Base-by-base conservation (phyloP, 2,888 invertebrate species). In the Tetrapedia diversipes region DNA sequence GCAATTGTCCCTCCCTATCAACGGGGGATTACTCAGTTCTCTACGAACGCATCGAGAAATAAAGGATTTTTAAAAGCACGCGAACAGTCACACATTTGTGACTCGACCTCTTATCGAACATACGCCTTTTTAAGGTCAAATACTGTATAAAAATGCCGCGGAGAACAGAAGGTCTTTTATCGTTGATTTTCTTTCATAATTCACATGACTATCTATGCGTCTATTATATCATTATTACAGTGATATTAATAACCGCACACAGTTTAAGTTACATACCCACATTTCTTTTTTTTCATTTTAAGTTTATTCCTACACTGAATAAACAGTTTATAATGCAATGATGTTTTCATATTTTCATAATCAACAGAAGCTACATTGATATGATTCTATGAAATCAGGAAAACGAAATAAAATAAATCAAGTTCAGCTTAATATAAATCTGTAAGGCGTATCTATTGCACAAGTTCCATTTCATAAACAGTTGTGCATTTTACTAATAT, bases 1-100 rank as follows among this genome's bases (percentile, higher is more conserved):
- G 63, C n/a, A 51, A 64, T 64, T 51, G 64, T 29, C 54, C 14
- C 64, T 32, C 24, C 43, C 64, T 65, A 65, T 65, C 54, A 41
- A 32, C 8, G 54, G 41, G 41, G 64, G 43, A 54, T 65, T 65
- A 54, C 39, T 37, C 54, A 43, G 27, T 65, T 43, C 41, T 29
- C 54, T 43, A 22, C 24, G 22, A 53, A 29, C n/a, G 43, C 29
- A 22, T n/a, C 2, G 8, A 3, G 22, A 22, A 10, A 29, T n/a
- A 11, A 41, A 54, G 7, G 11, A 47, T 47, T 47, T 61, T 41
- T 27, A 32, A n/a, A n/a, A 29, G 29, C 1, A 32, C 6, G 29
- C 22, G 16, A 54, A 41, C 27, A 6, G 16, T 41, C n/a, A 41
- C 8, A 11, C 29, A 11, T 54, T 11, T 43, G 0, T 32, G 22